Conservation (phyloP, 2,113 vertebrate genomes). For the Oreocharis arfaki region DNA sequence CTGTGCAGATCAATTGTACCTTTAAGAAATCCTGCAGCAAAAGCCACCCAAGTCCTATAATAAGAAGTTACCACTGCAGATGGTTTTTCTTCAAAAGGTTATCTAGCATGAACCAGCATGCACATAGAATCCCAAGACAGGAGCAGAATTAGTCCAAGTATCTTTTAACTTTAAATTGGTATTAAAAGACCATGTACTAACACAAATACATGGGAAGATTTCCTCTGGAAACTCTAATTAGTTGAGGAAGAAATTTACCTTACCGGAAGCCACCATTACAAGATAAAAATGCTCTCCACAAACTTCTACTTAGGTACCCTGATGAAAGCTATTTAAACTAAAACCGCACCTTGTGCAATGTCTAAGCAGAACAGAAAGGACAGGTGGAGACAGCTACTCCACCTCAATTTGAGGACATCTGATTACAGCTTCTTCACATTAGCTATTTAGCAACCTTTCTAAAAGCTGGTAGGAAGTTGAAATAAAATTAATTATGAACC, state of each 20-base stretch:
- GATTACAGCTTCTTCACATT: neutral
- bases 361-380: neutral
- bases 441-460: neutral
- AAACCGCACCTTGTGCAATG: neutral
- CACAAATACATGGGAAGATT: neutral
- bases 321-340: neutral
- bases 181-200: neutral
- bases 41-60: neutral
- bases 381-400: neutral
- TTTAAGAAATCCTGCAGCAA: neutral
- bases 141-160: neutral
- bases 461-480: neutral
- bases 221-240: neutral
- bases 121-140: neutral
- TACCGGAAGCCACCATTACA: neutral
- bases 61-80: neutral
- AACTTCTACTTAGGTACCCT: neutral
- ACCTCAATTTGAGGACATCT: neutral
- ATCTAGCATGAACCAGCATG: neutral
- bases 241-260: neutral
- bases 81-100: neutral
- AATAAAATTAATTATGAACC: neutral
- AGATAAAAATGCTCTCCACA: neutral
- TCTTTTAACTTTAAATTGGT: neutral
- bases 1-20: neutral